Base-by-base conservation (phyloP, 2,797 vertebrate genomes). In the Cygnus olor region DNA sequence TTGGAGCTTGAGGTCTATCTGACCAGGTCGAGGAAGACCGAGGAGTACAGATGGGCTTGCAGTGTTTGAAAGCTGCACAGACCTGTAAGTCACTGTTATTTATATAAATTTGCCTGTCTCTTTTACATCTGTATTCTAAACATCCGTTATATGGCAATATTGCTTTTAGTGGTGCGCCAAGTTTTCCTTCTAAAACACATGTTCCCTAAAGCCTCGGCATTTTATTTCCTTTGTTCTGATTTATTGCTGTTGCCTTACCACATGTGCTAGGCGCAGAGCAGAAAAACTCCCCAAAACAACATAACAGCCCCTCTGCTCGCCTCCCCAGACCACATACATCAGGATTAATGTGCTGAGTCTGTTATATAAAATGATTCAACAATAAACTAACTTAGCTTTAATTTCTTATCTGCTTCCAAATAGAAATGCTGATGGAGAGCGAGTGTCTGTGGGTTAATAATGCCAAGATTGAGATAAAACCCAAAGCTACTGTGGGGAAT, bases 151-250 rank as follows among this genome's bases (percentile, higher is more conserved):
- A 97, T 97, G 94, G 96, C 96, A 96, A 58, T 82, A 85, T 70
- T 90, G 95, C 93, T 96, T 88, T 96, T 95, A 97, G 94, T 94
- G 91, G 92, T 1, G 60, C 97, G 95, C 94, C 97, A 98, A 96
- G 95, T 76, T 97, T 97, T 96, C 95, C 95, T 94, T 95, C 92
- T 93, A 90, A 98, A 97, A 92, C 96, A 95, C 91, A 78, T 95
- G 96, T 96, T 94, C 96, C 96, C 96, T 92, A 94, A 96, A 98
- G 94, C 88, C 79, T 94, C 89, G 60, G 30, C 80, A 82, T 72
- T 95, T 97, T 86, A 80, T 94, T 97, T 95, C 94, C 91, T 98
- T 97, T 98, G 93, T 97, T 97, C 96, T 97, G 96, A 97, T 98
- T 97, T 98, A 97, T 96, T 98, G 95, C 94, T 97, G 36, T 92